phyloP scores from a whole-genome alignment of 2,113 vertebrate species.

The Heteronetta atricapilla region DNA sequence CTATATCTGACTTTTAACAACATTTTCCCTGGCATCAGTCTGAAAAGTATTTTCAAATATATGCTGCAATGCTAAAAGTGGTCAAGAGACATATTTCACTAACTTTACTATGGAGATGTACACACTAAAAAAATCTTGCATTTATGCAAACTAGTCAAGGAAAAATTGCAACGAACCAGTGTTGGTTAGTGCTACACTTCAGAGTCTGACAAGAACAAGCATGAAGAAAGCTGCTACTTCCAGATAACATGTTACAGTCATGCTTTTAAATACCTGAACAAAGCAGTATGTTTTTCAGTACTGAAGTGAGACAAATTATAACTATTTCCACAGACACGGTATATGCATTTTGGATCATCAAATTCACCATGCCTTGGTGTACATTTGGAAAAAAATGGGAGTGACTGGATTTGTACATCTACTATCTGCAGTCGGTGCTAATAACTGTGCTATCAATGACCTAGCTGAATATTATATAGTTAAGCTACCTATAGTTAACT shows the following conservation, averaged over 20 bases:
- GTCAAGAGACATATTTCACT: not conserved
- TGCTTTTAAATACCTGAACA: slow-evolving; percentile 41
- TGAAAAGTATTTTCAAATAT: not conserved
- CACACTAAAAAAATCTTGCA: not conserved
- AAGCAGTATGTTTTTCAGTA: not conserved
- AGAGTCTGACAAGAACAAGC: not conserved
- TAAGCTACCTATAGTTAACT: not conserved
- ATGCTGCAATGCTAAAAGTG: not conserved
- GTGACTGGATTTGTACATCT: not conserved
- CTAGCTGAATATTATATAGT: not conserved
- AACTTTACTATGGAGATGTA: not conserved
- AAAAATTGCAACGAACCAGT: fast-evolving
- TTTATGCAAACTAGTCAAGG: not conserved
- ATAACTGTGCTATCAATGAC: not conserved
- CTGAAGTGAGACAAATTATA: not conserved
- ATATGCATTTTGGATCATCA: slow-evolving; percentile 47
- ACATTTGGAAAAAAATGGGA: not conserved
- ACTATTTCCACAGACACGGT: not conserved
- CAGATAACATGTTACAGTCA: slow-evolving; percentile 28
- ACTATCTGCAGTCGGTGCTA: not conserved
- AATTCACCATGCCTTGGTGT: not conserved
- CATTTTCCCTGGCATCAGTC: not conserved
- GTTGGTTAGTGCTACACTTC: not conserved
- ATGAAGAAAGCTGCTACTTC: not conserved
- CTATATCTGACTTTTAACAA: not conserved